Conservation (phyloP, 2,797 vertebrate species). For the Brachyrhaphis roseni region DNA sequence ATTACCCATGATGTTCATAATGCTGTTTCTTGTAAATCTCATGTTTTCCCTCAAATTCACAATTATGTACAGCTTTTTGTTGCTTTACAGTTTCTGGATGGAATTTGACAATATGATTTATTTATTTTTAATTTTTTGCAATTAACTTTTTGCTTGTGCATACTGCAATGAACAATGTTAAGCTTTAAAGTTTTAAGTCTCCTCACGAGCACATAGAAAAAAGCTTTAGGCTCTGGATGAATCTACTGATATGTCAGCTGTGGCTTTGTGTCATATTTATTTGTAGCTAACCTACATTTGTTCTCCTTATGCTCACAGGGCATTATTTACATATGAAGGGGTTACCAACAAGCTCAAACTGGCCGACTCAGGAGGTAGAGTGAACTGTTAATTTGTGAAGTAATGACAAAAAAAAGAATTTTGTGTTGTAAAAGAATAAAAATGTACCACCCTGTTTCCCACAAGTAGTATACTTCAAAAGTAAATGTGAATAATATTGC, state of each 20-base stretch:
- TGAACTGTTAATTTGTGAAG: slow-evolving; percentile 4
- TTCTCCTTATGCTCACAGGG: slow-evolving; percentile 74
- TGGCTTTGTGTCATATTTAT: slow-evolving; percentile 12
- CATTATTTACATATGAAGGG: slow-evolving; percentile 83
- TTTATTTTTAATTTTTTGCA: not conserved
- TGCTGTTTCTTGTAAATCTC: not conserved
- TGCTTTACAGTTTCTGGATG: not conserved
- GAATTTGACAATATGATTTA: not conserved
- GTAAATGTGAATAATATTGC: not conserved
- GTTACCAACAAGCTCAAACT: slow-evolving; percentile 84
- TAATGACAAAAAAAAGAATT: not conserved
- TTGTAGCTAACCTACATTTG: slow-evolving; percentile 35
- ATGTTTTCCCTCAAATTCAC: not conserved
- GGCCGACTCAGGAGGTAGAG: slow-evolving; percentile 83
- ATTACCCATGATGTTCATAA: not conserved
- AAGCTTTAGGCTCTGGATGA: not conserved
- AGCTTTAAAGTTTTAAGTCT: slow-evolving; percentile 26
- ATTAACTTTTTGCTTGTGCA: not conserved
- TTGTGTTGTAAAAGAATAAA: slow-evolving; percentile 14
- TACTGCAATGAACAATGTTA: slow-evolving; percentile 18
- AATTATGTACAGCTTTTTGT: not conserved
- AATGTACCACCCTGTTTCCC: not conserved
- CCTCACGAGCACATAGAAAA: not conserved
- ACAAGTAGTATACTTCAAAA: not conserved
- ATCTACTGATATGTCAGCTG: not conserved